Evolutionary conservation across 2,797 vertebrate genomes (phyloP).

Genomic region (Channa striata): DNA sequence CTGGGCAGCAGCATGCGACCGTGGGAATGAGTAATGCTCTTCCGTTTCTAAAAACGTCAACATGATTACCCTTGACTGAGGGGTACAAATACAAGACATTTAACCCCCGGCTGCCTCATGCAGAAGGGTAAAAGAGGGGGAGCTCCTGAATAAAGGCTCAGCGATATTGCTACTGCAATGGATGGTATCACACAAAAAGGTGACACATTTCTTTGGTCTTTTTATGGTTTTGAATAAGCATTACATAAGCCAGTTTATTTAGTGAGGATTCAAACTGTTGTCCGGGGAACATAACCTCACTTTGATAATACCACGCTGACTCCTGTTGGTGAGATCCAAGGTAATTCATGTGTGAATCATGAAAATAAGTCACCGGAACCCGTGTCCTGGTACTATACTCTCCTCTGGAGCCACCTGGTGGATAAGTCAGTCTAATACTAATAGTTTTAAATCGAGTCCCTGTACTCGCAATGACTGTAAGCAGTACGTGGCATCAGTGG

Average conservation of each 20-base stretch:
- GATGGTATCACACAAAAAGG: too few species aligned
- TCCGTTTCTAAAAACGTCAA: neutral
- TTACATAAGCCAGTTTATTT: too few species aligned
- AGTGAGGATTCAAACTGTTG: neutral
- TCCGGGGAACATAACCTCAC: neutral
- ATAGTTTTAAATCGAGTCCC: too few species aligned
- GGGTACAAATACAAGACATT: conserved; percentile 15
- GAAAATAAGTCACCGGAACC: neutral
- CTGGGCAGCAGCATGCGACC: conserved; percentile 5
- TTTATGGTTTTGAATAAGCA: neutral
- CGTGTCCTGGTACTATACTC: conserved; percentile 1
- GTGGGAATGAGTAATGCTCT: conserved; percentile 19
- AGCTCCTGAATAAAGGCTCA: neutral
- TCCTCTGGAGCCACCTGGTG: conserved; percentile 68
- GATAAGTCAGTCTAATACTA: conserved; percentile 12
- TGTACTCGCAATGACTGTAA: neutral
- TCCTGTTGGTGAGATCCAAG: neutral
- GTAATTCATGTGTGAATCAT: neutral
- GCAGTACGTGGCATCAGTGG: neutral
- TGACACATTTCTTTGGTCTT: too few species aligned
- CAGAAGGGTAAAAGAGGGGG: neutral
- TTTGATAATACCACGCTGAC: neutral
- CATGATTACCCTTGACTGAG: conserved; percentile 28
- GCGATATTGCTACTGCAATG: neutral
- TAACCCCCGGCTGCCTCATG: conserved; percentile 8